Percentiles rank a stretch among this genome's conserved stretches.
These are phyloP conservation scores for Dendrolimus punctatus DNA, from an alignment of 1,140 invertebrate species.

Conservation along the genomic window DNA sequence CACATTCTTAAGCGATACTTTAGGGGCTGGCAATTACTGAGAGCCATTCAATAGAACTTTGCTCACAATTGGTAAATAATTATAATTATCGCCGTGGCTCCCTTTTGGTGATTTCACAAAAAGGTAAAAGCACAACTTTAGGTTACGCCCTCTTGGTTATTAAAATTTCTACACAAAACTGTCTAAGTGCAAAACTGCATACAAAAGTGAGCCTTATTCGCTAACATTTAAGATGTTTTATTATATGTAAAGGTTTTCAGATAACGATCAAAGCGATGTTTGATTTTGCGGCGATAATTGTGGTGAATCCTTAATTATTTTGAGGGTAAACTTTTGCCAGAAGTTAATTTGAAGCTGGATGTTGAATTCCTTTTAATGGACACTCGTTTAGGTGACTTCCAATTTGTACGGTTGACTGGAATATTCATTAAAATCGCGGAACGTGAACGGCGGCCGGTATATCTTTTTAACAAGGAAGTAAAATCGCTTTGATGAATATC, in stretches of 20 bases:
- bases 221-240: constrained; percentile 29
- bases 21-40: constrained; percentile 48
- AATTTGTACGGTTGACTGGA: constrained; percentile 63
- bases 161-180: constrained; percentile 50
- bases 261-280: constrained; percentile 64
- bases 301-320: constrained; percentile 71
- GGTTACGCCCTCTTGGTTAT: constrained; percentile 49
- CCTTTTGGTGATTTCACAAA: constrained; percentile 59
- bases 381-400: constrained; percentile 65
- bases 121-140: constrained; percentile 61
- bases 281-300: constrained; percentile 70
- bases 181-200: constrained; percentile 24
- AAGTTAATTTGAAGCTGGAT: constrained; percentile 66
- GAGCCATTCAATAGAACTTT: constrained; percentile 45
- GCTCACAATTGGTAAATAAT: constrained; percentile 66
- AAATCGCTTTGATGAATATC: constrained; percentile 39
- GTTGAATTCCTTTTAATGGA: constrained; percentile 68
- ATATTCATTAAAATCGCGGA: constrained; percentile 59
- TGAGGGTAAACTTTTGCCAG: constrained; percentile 66
- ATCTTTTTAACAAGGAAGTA: constrained; percentile 40
- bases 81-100: constrained; percentile 59
- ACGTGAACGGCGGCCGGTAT: constrained; percentile 29
- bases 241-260: constrained; percentile 30
- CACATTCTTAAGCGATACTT: constrained; percentile 60
- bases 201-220: constrained; percentile 32